Evolutionary conservation across 2,113 vertebrate species (phyloP).

Genomic region (Steatornis caripensis): DNA sequence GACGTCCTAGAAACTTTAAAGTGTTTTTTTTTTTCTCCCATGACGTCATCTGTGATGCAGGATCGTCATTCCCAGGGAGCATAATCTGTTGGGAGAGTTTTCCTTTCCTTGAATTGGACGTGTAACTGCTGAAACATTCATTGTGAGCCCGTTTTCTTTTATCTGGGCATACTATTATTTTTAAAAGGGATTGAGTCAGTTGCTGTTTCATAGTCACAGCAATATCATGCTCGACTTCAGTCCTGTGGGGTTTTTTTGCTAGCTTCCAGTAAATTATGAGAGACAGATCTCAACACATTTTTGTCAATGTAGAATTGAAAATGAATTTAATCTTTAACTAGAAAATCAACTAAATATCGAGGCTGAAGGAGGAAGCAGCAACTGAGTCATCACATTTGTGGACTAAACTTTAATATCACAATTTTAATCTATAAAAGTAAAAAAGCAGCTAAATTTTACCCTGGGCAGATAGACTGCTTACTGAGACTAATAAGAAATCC

Average conservation of each 20-base stretch:
- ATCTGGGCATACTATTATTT: not conserved
- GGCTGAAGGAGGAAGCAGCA: not conserved
- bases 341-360: not conserved
- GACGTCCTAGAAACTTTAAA: not conserved
- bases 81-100: not conserved
- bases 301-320: not conserved
- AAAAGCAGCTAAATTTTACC: constrained; percentile 3
- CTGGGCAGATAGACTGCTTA: not conserved
- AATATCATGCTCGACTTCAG: not conserved
- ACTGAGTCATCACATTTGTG: not conserved
- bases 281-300: not conserved
- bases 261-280: not conserved
- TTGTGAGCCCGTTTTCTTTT: not conserved
- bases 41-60: not conserved
- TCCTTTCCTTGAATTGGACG: not conserved
- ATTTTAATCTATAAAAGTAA: constrained; percentile 12
- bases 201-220: not conserved
- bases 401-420: not conserved
- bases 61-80: not conserved
- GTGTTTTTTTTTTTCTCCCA: not conserved
- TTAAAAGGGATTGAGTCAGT: not conserved
- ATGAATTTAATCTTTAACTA: constrained; percentile 3
- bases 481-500: not conserved
- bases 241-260: not conserved
- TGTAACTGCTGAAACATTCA: not conserved